Percentiles rank a stretch among this genome's conserved stretches.
These are phyloP conservation scores for Frankliniella intonsa DNA, from an alignment of 2,888 invertebrate species.

Conservation along the genomic window DNA sequence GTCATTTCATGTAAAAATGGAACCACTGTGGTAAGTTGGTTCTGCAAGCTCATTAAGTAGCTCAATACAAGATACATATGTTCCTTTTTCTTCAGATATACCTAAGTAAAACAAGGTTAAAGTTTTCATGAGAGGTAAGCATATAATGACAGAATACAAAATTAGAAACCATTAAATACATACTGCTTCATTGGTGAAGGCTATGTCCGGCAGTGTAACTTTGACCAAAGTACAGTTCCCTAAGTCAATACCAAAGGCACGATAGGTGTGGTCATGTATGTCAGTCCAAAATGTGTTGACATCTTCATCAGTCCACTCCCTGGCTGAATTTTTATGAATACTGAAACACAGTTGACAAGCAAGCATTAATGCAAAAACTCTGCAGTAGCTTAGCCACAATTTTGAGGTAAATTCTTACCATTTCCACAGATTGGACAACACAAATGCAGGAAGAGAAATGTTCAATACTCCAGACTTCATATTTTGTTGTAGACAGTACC, in stretches of 20 bases:
- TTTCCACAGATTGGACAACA: background rate
- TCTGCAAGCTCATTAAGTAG: background rate
- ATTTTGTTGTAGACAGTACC: background rate
- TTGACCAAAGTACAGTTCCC: background rate
- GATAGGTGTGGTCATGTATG: background rate
- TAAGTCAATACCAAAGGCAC: background rate
- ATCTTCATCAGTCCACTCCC: background rate
- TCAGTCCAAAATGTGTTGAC: background rate
- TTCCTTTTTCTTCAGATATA: background rate
- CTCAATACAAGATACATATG: background rate
- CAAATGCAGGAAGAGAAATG: background rate
- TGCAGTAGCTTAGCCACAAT: background rate
- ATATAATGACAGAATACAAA: background rate
- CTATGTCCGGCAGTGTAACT: background rate
- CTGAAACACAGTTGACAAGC: background rate
- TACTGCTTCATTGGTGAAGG: background rate
- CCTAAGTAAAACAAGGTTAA: background rate
- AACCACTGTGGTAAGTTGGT: background rate
- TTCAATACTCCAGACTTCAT: background rate
- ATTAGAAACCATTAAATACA: background rate
- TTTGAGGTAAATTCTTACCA: background rate
- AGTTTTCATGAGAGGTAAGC: background rate
- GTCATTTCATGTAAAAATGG: background rate
- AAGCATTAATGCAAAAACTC: background rate
- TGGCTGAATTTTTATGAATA: background rate